Evolutionary conservation across 2,888 invertebrate species (phyloP), one percentile per base, ranked within the genome.

Genomic region (Ormyrus thymus): DNA sequence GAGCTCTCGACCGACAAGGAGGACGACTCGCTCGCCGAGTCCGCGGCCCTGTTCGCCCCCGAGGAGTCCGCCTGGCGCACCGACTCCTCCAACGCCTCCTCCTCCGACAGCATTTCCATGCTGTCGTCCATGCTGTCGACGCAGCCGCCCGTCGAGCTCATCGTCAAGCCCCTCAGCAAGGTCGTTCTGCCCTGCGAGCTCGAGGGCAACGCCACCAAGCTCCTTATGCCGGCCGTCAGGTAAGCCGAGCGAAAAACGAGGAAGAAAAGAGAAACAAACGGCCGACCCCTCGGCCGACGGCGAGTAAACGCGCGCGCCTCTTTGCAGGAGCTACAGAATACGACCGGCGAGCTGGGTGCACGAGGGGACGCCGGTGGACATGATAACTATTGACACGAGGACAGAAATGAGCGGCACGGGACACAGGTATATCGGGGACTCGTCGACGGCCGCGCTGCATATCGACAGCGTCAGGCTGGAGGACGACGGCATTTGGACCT

Each of bases 401-500:
- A 89, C 89, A 80, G 90, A 90, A 83, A 87, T 89, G 88, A 90
- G 90, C 80, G 90, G 90, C 10, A 90, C 90, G 43, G 90, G 90
- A 10, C 90, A 90, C 82, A 85, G 90, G 82, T 89, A 90, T 79
- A 88, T 90, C 73, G 89, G 89, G 45, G 90, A 90, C 81, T 89
- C 89, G 13, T 86, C 88, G 62, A 89, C 89, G 7, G 89, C 88
- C 0, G 87, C 87, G 10, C 89, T 93, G 83, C 90, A 92, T 80
- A 92, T 93, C 83, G 92, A 92, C 84, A 92, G 92, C 85, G 92
- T 92, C 51, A 87, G 92, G 59, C 88, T 92, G 76, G 93, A 93
- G 45, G 95, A 95, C 86, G 94, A 94, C 56, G 95, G 95, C 0
- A 90, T 92, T 69, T 96, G 95, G 94, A 92, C 92, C 78, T 96